Evolutionary conservation across 2,888 invertebrate species (phyloP), one percentile per base, ranked within the genome.

Genomic region (Oscheius onirici): DNA sequence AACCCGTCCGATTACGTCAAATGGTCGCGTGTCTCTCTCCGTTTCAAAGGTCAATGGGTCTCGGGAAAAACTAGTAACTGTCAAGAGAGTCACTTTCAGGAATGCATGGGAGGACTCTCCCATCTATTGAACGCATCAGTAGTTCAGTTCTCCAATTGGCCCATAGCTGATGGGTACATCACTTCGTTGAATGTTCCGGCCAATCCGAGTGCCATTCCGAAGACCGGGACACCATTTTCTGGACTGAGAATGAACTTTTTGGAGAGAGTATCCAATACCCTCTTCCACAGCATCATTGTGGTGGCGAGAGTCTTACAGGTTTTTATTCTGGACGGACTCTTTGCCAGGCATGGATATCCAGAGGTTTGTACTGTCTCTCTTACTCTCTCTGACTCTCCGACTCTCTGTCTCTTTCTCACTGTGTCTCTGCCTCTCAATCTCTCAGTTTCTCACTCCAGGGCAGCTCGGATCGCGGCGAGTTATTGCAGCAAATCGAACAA

Each of bases 91-190:
- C 3, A 2, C 69, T 1, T 84, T 49, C 58, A 85, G 84, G 85
- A 85, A 76, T 85, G 85, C 72, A 78, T 85, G 67, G 81, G 78
- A 17, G 79, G 78, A 20, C 69, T 83, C 6, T 79, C 83, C 15
- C 77, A 81, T 54, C 72, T 85, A 10, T 77, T 85, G 20, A 85
- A 85, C 71, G 70, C 82, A 1, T 79, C 85, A 1, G 84, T 82
- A 46, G 17, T 85, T 26, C 83, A 84, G 57, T 85, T 83, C 65
- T 83, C 83, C 13, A 85, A 85, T 63, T 85, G 85, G 85, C 85
- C 85, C 2, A 78, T 85, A 17, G 75, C 84, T n/a, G 85, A 85
- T 61, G 85, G 84, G 13, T 85, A 85, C 57, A 73, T 82, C 1
- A 75, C 83, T 17, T 77, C 82, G 8, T 57, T 85, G 34, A 85